phyloP scores from a whole-genome alignment of 2,797 vertebrate species.

The Phaenicophaeus curvirostris region DNA sequence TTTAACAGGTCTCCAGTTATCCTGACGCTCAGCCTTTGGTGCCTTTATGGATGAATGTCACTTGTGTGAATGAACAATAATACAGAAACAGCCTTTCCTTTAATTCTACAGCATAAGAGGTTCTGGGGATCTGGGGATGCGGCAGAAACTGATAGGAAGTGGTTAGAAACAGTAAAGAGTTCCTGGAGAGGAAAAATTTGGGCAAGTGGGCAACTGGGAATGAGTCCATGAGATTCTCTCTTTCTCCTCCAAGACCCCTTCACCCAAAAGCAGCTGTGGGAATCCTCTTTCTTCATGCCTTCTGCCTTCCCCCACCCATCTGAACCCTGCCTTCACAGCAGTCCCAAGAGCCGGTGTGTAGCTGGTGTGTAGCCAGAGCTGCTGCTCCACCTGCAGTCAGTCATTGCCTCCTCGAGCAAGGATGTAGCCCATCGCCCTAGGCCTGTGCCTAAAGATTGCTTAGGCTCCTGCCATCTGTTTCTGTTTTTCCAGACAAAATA shows the following conservation, averaged over 20 bases:
- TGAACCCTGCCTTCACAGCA: neutral
- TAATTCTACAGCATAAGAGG: neutral
- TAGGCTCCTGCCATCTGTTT: conserved; percentile 36
- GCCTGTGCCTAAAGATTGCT: neutral
- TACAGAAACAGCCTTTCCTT: neutral
- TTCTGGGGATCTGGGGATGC: neutral
- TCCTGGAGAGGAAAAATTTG: neutral
- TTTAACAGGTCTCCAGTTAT: neutral
- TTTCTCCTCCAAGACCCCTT: neutral
- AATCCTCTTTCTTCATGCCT: neutral
- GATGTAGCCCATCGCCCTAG: fast-evolving
- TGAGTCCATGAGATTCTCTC: neutral
- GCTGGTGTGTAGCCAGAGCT: fast-evolving
- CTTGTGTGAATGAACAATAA: neutral
- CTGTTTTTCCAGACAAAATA: conserved; percentile 44
- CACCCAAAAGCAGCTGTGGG: neutral
- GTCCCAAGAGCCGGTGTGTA: neutral
- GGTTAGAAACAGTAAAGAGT: neutral
- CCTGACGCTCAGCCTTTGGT: neutral
- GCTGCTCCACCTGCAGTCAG: neutral
- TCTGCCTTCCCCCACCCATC: neutral
- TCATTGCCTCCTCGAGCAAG: neutral
- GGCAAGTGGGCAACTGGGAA: neutral
- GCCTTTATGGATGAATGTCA: neutral
- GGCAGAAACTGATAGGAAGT: neutral